Conservation (phyloP, 2,113 vertebrate species). For the Passer montanus region DNA sequence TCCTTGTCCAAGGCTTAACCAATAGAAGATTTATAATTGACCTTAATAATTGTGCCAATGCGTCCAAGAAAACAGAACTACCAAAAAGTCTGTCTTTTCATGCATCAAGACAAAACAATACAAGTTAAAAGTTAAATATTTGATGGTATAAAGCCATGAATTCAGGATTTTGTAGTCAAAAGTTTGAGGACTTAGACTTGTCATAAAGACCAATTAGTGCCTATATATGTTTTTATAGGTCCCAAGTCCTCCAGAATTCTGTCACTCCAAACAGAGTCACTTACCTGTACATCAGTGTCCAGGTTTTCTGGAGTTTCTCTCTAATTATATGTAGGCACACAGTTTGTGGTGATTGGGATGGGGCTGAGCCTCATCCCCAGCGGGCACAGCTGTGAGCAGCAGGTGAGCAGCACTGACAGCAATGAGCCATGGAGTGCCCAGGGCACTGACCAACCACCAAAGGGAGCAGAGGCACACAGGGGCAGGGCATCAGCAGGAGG, state of each 20-base stretch:
- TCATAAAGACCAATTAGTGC: background rate
- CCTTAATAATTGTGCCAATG: background rate
- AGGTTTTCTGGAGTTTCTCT: background rate
- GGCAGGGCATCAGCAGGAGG: accelerated
- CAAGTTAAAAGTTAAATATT: background rate
- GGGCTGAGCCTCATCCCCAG: background rate
- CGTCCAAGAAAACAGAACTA: background rate
- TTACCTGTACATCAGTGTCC: background rate
- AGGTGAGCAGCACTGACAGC: background rate
- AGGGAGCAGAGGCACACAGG: background rate
- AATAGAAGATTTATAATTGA: background rate
- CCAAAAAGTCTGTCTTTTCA: background rate
- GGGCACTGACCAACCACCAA: background rate
- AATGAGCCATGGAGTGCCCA: background rate
- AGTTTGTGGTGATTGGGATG: background rate
- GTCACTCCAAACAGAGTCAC: background rate
- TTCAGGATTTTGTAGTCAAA: background rate
- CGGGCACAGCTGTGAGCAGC: background rate
- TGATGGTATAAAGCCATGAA: background rate
- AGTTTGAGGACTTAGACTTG: background rate
- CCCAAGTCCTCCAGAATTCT: too few relatives aligned
- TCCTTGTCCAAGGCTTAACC: background rate
- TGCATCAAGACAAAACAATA: background rate
- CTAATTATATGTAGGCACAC: background rate
- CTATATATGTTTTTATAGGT: background rate